Base-by-base conservation (phyloP, 2,888 invertebrate genomes). In the Caenorhabditis wallacei region DNA sequence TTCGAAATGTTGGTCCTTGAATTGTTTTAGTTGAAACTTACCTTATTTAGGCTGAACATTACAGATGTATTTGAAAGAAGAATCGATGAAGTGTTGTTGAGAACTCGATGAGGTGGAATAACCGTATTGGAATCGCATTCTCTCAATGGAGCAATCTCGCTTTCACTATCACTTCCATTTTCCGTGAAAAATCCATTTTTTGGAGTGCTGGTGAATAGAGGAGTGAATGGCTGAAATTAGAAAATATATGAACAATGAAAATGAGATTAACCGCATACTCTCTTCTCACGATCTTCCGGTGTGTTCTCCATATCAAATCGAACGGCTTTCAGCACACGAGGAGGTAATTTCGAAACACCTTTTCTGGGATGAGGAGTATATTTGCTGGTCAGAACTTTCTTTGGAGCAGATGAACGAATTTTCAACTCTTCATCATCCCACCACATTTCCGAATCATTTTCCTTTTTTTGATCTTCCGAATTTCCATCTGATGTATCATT, bases 11-110 rank as follows among this genome's bases (percentile, higher is more conserved):
- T 5, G 24, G 16, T n/a, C 16, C 35, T 53, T 56, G 56, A 63
- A 11, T 64, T 66, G 46, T 75, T n/a, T n/a, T n/a, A 48, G 3
- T 26, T 5, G 24, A 37, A 24, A 22, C 22, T 53, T 46, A 74
- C 74, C 16, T 66, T 66, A 37, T 75, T 66, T 59, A 66, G 57
- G 16, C 66, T 75, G 1, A 16, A 35, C 48, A 75, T 66, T n/a
- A 57, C 48, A 5, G 57, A 48, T n/a, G 37, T 40, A 24, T 59
- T 66, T 0, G 66, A 48, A 16, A 68, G 66, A 20, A 75, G 66
- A 59, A 75, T 75, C 2, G 75, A 75, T 3, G 75, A 75, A 16
- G 75, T 75, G 59, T 75, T 75, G 37, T 75, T 75, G 57, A 37
- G 57, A 30, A 20, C 35, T 1, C 51, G 0, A 26, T 8, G n/a